Percentiles rank a stretch among this genome's conserved stretches.
Evolutionary conservation across 1,140 invertebrate genomes (phyloP).

Genomic region (Condylostylus longicornis): DNA sequence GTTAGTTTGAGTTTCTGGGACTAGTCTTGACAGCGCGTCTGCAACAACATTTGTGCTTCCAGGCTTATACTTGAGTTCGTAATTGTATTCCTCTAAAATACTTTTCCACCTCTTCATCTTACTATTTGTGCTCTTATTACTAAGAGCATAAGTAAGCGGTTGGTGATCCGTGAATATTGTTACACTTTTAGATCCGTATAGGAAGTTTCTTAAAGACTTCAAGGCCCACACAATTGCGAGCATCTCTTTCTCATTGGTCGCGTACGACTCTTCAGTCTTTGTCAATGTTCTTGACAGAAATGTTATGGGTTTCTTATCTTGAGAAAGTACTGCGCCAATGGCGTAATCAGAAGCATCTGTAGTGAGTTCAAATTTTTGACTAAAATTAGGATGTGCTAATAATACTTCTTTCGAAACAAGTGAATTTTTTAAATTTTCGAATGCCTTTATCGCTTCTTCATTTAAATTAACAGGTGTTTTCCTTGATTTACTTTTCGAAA

Average conservation of each 20-base stretch:
- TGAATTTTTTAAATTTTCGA: conserved; percentile 16
- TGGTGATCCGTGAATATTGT: conserved; percentile 23
- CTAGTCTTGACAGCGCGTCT: conserved; percentile 6
- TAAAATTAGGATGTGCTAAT: conserved; percentile 22
- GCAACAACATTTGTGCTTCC: conserved; percentile 10
- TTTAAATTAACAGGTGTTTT: conserved; percentile 16
- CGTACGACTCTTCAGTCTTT: conserved; percentile 15
- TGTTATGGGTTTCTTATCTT: conserved; percentile 15
- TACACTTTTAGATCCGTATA: conserved; percentile 16
- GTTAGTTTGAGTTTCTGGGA: background rate
- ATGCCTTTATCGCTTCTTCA: conserved; percentile 12
- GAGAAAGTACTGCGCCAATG: conserved; percentile 24
- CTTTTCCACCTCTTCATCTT: conserved; percentile 28
- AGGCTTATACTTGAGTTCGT: conserved; percentile 15
- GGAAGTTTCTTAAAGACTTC: conserved; percentile 23
- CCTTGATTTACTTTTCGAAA: conserved; percentile 10
- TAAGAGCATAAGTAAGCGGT: conserved; percentile 28
- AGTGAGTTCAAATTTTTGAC: conserved; percentile 20
- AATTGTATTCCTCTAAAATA: conserved; percentile 22
- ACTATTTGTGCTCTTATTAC: conserved; percentile 24
- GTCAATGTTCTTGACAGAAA: conserved; percentile 19
- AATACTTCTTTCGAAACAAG: conserved; percentile 24
- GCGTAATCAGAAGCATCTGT: conserved; percentile 21
- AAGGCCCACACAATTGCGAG: conserved; percentile 32
- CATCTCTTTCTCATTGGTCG: conserved; percentile 23